Evolutionary conservation across 2,113 vertebrate genomes (phyloP).

Genomic region (Mustela lutreola): DNA sequence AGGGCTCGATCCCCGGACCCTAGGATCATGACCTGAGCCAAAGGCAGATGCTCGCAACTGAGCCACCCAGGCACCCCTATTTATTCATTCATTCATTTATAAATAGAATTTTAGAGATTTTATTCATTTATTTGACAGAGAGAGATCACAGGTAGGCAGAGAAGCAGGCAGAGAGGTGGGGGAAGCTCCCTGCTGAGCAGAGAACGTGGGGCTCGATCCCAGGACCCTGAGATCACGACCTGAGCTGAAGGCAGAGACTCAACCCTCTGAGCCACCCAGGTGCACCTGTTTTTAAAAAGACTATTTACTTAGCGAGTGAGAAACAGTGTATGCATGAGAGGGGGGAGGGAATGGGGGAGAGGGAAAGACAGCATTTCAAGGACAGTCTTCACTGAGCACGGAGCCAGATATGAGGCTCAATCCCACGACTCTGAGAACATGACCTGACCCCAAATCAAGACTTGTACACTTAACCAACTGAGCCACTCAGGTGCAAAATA

Average conservation of each 20-base stretch:
- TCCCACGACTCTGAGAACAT: background rate
- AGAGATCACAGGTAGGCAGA: too few relatives aligned
- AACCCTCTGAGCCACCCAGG: too few relatives aligned
- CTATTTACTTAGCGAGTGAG: background rate
- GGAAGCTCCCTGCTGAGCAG: too few relatives aligned
- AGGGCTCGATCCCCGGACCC: too few relatives aligned
- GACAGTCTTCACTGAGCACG: background rate
- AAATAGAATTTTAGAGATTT: too few relatives aligned
- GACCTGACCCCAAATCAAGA: background rate
- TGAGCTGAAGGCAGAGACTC: too few relatives aligned
- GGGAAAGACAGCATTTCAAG: background rate
- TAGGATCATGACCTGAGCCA: too few relatives aligned
- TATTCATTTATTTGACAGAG: too few relatives aligned
- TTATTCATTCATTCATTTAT: background rate
- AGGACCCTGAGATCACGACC: too few relatives aligned
- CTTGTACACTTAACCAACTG: background rate
- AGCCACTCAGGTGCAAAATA: background rate
- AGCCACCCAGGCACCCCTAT: background rate
- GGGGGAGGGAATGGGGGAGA: background rate
- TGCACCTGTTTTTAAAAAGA: background rate
- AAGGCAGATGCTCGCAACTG: too few relatives aligned
- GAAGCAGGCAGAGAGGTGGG: too few relatives aligned
- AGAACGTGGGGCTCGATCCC: too few relatives aligned
- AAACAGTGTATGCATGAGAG: background rate
- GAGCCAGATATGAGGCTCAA: background rate